A percentile compares a stretch with the other conserved stretches of the same genome.
These are phyloP conservation scores for Mystacides longicornis DNA, from an alignment of 2,888 invertebrate species.

Conservation along the genomic window DNA sequence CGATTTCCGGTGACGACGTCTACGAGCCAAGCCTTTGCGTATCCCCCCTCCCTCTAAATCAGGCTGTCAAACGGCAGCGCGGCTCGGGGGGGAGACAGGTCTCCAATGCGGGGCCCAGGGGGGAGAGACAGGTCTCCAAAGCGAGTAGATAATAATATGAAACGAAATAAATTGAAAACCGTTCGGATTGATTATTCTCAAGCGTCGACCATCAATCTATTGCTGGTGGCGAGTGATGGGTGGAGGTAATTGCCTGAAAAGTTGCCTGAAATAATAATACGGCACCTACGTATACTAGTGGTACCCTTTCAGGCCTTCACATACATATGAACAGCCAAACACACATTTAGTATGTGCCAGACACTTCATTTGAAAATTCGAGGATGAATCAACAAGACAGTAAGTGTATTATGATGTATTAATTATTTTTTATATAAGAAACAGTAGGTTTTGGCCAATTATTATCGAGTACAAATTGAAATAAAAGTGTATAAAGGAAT, in stretches of 20 bases:
- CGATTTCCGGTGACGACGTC: neutral
- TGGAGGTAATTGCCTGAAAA: conserved; percentile 21
- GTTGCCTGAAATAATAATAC: no score
- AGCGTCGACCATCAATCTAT: conserved; percentile 19
- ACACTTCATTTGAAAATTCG: no score
- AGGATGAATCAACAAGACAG: no score
- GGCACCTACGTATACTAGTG: no score
- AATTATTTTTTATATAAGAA: no score
- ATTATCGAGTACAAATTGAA: no score
- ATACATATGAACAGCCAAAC: no score
- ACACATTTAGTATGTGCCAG: no score
- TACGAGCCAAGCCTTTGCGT: neutral
- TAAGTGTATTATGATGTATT: no score
- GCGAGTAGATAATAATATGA: conserved; percentile 8
- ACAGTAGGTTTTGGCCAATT: no score
- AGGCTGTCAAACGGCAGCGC: neutral
- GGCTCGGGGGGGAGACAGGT: neutral
- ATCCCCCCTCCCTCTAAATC: neutral
- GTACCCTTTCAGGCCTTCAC: no score
- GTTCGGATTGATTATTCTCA: conserved; percentile 51
- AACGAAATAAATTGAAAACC: conserved; percentile 51
- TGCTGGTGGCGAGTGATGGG: conserved; percentile 11
- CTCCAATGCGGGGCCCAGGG: neutral
- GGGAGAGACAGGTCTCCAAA: neutral
- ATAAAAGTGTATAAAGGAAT: no score